Evolutionary conservation across 2,797 vertebrate genomes (phyloP).

Genomic region (Coregonus suidteri): DNA sequence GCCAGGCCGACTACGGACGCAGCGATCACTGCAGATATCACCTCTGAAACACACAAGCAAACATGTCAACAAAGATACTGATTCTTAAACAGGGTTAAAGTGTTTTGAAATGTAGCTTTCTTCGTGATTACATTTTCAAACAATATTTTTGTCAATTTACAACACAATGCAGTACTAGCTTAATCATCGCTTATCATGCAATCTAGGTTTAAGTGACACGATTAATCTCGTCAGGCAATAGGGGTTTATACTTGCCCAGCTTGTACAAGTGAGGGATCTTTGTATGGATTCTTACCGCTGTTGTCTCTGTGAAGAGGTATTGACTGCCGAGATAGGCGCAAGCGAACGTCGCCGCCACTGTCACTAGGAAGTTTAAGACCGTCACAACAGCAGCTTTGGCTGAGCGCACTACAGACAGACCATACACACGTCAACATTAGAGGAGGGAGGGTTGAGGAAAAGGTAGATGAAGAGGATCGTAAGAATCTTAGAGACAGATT

Average conservation of each 20-base stretch:
- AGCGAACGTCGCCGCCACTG: constrained; percentile 86
- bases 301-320: constrained; percentile 87
- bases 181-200: not conserved
- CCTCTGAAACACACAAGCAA: constrained; percentile 50
- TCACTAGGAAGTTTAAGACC: constrained; percentile 94
- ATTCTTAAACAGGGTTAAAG: not conserved
- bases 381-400: constrained; percentile 86
- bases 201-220: not conserved
- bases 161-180: not conserved
- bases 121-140: not conserved
- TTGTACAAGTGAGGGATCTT: not conserved
- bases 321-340: constrained; percentile 95
- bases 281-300: constrained; percentile 78
- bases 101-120: not conserved
- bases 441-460: not conserved
- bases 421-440: not conserved
- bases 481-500: not conserved
- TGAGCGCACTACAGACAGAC: constrained; percentile 79
- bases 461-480: not conserved
- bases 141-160: not conserved
- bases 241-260: not conserved
- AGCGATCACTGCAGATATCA: constrained; percentile 87
- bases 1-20: constrained; percentile 94
- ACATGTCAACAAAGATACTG: not conserved
- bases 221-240: not conserved